Percentiles rank a stretch among this genome's conserved stretches.
Conservation (phyloP, 2,888 invertebrate genomes). For the Ectemnius continuus region DNA sequence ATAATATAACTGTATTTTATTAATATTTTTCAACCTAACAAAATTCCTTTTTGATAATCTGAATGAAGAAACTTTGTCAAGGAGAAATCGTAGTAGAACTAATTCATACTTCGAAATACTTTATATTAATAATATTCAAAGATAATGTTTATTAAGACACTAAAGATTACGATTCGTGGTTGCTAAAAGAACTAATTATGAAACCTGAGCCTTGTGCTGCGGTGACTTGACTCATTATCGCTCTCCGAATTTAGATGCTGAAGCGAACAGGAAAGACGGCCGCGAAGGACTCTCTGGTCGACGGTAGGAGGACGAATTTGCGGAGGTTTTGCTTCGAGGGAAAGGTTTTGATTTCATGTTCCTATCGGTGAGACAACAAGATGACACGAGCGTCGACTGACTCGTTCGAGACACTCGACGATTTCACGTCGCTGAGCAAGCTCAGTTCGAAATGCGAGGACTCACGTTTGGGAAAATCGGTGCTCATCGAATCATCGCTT, state of each 20-base stretch:
- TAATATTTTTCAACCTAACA: neutral
- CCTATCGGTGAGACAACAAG: constrained; percentile 44
- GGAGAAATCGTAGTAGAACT: no score
- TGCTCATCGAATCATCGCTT: no score
- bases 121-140: no score
- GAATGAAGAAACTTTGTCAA: neutral
- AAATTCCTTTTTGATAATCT: neutral
- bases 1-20: no score
- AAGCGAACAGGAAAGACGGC: neutral
- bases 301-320: constrained; percentile 34
- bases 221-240: constrained; percentile 40
- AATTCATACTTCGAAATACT: no score
- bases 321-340: constrained; percentile 34
- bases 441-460: no score
- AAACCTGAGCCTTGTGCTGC: constrained; percentile 39
- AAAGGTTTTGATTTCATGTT: constrained; percentile 53
- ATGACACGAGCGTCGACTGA: constrained; percentile 42
- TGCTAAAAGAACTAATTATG: neutral
- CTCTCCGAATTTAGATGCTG: constrained; percentile 12
- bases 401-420: constrained; percentile 53
- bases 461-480: no score
- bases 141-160: no score
- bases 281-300: constrained; percentile 19
- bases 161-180: no score
- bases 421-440: constrained; percentile 30